Evolutionary conservation across 2,113 vertebrate species (phyloP).

Genomic region (Charadrius vociferus): DNA sequence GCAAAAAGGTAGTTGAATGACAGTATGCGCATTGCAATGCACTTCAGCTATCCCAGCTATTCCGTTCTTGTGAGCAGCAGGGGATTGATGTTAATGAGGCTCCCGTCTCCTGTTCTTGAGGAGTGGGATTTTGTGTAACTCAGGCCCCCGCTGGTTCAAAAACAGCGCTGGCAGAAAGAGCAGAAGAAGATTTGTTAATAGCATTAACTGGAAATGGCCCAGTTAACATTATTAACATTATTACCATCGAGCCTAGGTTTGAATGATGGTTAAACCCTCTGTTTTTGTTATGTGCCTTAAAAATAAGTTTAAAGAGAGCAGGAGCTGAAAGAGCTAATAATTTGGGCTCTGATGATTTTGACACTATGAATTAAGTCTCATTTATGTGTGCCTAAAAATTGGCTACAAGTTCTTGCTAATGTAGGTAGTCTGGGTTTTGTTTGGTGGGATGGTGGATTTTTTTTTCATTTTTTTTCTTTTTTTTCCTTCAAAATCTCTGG

Average conservation of each 20-base stretch:
- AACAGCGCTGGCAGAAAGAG: not conserved
- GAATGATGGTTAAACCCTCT: not conserved
- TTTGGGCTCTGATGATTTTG: not conserved
- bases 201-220: not conserved
- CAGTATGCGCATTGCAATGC: not conserved
- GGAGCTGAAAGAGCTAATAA: not conserved
- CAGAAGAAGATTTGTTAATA: not conserved
- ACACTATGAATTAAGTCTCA: not conserved
- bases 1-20: not conserved
- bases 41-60: not conserved
- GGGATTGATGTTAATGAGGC: not conserved
- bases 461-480: no score
- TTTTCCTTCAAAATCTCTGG: not conserved
- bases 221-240: not conserved
- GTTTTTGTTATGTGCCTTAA: not conserved
- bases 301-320: not conserved
- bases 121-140: not conserved
- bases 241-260: not conserved
- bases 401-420: not conserved
- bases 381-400: not conserved
- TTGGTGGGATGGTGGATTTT: not conserved
- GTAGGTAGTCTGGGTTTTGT: not conserved
- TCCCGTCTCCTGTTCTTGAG: not conserved
- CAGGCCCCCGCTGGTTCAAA: not conserved
- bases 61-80: not conserved